Evolutionary conservation across 2,113 vertebrate species (phyloP), one percentile per base, ranked within the genome.

Genomic region (Sander lucioperca): DNA sequence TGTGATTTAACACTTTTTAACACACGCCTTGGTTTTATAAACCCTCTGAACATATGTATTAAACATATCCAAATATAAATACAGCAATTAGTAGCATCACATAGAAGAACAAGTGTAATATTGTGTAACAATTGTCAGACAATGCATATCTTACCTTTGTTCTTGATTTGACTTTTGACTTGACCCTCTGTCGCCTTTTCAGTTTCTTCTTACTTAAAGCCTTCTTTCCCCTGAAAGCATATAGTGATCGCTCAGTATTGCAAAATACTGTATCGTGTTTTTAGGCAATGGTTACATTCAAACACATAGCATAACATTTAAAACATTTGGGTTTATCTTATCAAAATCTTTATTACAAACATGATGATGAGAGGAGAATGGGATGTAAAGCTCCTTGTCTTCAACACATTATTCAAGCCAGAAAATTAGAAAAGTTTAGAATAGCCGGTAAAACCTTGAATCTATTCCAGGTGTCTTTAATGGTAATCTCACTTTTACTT

Each of bases 201-300:
- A 99, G 95, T 85, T 99, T 99, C 95, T 99, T 99, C 96, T 99
- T 99, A 94, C 96, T 99, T 94, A 99, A 96, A 89, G 97, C 95
- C 94, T 99, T 99, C 94, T 99, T 99, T 89, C 96, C 97, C 92
- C 98, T 99, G 93, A 91, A 97, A 94, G 59, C 53, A 57, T 9
- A 88, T 11, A 78, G 36, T 18, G 3, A 74, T 74, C 1, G 21
- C 11, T 78, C 53, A 85, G 64, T 56, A 53, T 14, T 79, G n/a
- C n/a, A 80, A 81, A 71, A 79, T 15, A 33, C 30, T 33, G 30
- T 33, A 58, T 7, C 5, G 16, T 12, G 54, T n/a, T 2, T 9
- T 43, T 57, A 13, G 15, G 58, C 4, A 45, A 58, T 0, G 7
- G 6, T 53, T 16, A 33, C 45, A 75, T 1, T 63, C 12, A 57